Evolutionary conservation across 2,797 vertebrate species (phyloP), one percentile per base, ranked within the genome.

Genomic region (Mustela erminea): DNA sequence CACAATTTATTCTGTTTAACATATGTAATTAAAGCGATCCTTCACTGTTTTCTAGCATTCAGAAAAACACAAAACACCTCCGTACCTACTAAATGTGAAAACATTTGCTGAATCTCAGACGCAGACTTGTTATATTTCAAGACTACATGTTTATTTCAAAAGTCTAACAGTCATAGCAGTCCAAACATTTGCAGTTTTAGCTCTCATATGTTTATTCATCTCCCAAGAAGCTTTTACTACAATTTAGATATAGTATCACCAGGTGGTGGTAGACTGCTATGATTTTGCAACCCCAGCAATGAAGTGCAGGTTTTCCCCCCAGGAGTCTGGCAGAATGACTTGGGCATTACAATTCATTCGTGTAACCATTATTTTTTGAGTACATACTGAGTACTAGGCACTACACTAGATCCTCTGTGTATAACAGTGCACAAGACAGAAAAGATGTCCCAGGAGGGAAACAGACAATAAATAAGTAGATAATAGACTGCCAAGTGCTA

Each of bases 51-150:
- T 93, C 81, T 95, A 98, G 87, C 17, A 87, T 72, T 77, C 74
- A 95, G 49, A 56, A 91, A 98, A 98, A 98, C 92, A 93, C 29
- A 97, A 96, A 96, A 64, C 94, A 98, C 23, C 60, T 62, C 60
- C 95, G 86, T 84, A 97, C n/a, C 68, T 56, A 74, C 38, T 72
- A 97, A 85, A 97, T 86, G 12, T 92, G 88, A 97, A 98, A 62
- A 88, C n/a, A 98, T 74, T 93, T 96, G 60, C 27, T 95, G 96
- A 93, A 78, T 77, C 35, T 96, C 74, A 86, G n/a, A 87, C 1
- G 88, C 12, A 87, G 43, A 82, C 46, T 84, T 66, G 12, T 70
- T 87, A 95, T 46, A 74, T 56, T 81, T 41, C 72, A 56, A 58
- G 32, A 95, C 4, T 62, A 87, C 18, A 80, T 83, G 35, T 92